Evolutionary conservation across 2,888 invertebrate genomes (phyloP).

Genomic region (Aleiodes testaceus): DNA sequence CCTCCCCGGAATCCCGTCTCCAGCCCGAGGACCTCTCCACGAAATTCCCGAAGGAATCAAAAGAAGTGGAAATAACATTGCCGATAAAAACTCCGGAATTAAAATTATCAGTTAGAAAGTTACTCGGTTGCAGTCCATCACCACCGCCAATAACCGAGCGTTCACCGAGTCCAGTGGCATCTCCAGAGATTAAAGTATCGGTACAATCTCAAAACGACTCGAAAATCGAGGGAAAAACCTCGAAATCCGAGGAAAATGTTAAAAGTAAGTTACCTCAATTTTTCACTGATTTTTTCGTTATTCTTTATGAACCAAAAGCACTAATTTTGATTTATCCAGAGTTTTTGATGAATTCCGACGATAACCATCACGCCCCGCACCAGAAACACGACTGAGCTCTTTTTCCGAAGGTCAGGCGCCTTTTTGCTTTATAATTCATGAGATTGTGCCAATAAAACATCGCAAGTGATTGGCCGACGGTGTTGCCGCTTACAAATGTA

Average conservation of each 20-base stretch:
- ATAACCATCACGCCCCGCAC: constrained; percentile 10
- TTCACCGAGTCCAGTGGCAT: constrained; percentile 50
- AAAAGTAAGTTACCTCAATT: constrained; percentile 53
- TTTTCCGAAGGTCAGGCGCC: constrained; percentile 54
- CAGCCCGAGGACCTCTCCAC: constrained; percentile 68
- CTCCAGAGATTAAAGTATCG: constrained; percentile 49
- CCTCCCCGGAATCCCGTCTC: constrained; percentile 63
- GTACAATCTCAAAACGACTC: constrained; percentile 18
- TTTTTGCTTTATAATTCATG: constrained; percentile 66
- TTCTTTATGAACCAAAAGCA: neutral
- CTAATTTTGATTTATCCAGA: no score
- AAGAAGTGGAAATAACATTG: constrained; percentile 21
- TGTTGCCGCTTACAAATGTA: constrained; percentile 53
- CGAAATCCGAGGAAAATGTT: constrained; percentile 40
- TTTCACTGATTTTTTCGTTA: neutral
- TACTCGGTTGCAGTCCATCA: constrained; percentile 67
- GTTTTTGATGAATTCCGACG: no score
- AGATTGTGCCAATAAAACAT: constrained; percentile 65
- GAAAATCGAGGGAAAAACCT: constrained; percentile 12
- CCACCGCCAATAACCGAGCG: constrained; percentile 62
- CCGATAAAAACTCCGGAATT: constrained; percentile 63
- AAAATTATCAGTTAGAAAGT: constrained; percentile 66
- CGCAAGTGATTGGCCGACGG: constrained; percentile 64
- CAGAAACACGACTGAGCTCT: constrained; percentile 14
- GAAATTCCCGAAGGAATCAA: constrained; percentile 51